phyloP scores from a whole-genome alignment of 2,797 vertebrate genomes.

The Takifugu rubripes region DNA sequence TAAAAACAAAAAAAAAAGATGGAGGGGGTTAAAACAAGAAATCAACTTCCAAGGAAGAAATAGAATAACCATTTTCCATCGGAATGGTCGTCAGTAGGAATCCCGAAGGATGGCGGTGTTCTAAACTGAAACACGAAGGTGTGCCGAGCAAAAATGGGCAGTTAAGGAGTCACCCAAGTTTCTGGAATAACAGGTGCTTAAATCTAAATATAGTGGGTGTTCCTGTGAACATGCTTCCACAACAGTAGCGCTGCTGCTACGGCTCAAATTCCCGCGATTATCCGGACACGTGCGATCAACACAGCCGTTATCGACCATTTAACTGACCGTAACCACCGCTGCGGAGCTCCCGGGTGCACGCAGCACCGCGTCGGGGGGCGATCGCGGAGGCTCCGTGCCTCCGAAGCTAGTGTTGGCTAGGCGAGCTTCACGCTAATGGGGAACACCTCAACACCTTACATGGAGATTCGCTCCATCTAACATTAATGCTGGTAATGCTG shows the following conservation, averaged over 20 bases:
- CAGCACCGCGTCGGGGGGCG: too few species aligned
- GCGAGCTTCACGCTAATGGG: constrained; percentile 23
- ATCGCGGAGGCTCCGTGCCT: constrained; percentile 7
- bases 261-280: constrained; percentile 22
- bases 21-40: constrained; percentile 8
- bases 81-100: neutral
- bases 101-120: too few species aligned
- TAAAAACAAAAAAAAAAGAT: constrained; percentile 11
- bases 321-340: too few species aligned
- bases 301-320: too few species aligned
- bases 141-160: too few species aligned
- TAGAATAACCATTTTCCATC: neutral
- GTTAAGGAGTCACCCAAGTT: neutral
- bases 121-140: too few species aligned
- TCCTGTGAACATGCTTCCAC: constrained; percentile 50
- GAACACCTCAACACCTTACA: neutral
- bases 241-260: constrained; percentile 45
- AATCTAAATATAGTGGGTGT: constrained; percentile 74
- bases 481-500: constrained; percentile 2
- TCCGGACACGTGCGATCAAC: neutral
- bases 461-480: constrained; percentile 8
- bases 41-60: neutral
- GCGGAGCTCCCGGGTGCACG: too few species aligned
- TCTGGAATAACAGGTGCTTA: constrained; percentile 6
- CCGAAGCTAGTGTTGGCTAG: constrained; percentile 31